These are phyloP conservation scores for Pangasius macronema DNA, from an alignment of 2,797 vertebrate species.

Conservation along the genomic window DNA sequence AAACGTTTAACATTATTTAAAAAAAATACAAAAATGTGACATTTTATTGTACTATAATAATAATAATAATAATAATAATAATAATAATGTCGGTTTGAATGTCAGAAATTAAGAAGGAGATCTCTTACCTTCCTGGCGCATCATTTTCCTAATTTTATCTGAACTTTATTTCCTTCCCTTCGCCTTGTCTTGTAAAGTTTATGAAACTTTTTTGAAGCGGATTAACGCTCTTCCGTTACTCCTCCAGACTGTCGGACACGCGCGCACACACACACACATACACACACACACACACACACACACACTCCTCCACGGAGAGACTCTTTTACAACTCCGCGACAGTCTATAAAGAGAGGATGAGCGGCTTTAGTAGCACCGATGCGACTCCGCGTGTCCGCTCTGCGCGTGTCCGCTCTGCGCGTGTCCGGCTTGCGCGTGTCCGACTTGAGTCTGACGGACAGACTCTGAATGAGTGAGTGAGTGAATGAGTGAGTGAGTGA, in stretches of 20 bases:
- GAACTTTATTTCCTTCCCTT: conserved; percentile 19
- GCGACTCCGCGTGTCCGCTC: conserved; percentile 14
- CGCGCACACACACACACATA: background rate
- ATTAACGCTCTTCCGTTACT: background rate
- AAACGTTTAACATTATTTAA: background rate
- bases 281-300: conserved; percentile 19
- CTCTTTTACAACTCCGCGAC: conserved; percentile 30
- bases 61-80: background rate
- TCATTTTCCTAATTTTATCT: conserved; percentile 37
- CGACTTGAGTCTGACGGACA: conserved; percentile 12
- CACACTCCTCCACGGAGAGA: conserved; percentile 19
- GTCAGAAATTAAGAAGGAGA: background rate
- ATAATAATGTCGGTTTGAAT: background rate
- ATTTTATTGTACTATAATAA: background rate
- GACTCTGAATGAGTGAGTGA: conserved; percentile 56
- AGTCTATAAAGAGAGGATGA: conserved; percentile 34
- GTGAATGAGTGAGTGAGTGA: conserved; percentile 67
- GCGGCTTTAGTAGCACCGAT: conserved; percentile 20
- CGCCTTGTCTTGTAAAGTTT: conserved; percentile 12
- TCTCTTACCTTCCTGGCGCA: conserved; percentile 47
- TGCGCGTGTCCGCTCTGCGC: conserved; percentile 5
- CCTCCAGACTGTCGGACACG: conserved; percentile 22
- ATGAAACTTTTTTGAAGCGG: conserved; percentile 20
- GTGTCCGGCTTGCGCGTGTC: conserved; percentile 15
- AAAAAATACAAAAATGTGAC: background rate